Evolutionary conservation across 2,797 vertebrate species (phyloP), one percentile per base, ranked within the genome.

Genomic region (Anas flavirostris): DNA sequence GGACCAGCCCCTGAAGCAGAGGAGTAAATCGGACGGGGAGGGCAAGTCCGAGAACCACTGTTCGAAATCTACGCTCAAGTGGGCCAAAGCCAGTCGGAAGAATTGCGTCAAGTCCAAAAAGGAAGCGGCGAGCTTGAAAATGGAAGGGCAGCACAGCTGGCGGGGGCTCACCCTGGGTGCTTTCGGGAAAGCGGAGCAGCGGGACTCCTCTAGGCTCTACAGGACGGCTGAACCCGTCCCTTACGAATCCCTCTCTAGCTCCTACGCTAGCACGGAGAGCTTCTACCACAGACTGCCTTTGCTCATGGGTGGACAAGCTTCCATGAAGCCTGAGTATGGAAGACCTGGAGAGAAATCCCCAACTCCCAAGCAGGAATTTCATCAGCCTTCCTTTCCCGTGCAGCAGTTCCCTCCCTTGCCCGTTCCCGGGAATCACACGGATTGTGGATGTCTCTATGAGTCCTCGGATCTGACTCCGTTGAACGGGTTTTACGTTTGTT

Each of bases 281-380:
- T 98, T 99, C 95, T 99, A 98, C 94, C 98, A 99, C 98, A 98
- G 99, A 95, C 98, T 99, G 95, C 98, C 99, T 95, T 98, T 99
- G 96, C 98, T 99, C 75, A 99, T 99, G 97, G 98, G 98, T 15
- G 99, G 99, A 64, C 99, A 99, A 96, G 98, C 98, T 88, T 97
- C 98, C 90, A 98, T 98, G 97, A 98, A 98, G 91, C 98, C 98
- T 0, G 98, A 98, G 86, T 99, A 98, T 46, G 98, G 99, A 87
- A 98, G 99, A 76, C 98, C 98, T 0, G 99, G 99, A 79, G 99
- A 99, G 75, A 98, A 98, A 95, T 98, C 98, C 23, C 98, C 99
- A 1, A 98, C 99, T 19, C 98, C 99, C 93, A 99, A 99, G 59
- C 98, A 99, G 97, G 98, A 98, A 97, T 98, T 99, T n/a, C 98